These are phyloP conservation scores for Rhagophthalmus giganteus DNA, from an alignment of 2,888 invertebrate species.

Conservation along the genomic window DNA sequence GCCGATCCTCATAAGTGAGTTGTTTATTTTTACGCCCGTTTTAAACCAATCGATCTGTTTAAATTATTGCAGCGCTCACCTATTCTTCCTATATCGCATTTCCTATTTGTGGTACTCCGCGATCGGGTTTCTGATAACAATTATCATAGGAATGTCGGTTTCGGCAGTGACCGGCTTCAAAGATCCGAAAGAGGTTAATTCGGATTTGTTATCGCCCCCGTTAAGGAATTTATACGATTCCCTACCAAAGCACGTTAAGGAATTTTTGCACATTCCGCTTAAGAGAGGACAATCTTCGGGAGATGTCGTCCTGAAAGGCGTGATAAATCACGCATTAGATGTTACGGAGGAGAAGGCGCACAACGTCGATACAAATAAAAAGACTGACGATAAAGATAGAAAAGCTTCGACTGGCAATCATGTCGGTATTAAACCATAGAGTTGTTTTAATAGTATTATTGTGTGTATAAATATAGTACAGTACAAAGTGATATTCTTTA, in stretches of 20 bases:
- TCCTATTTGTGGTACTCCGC: slow-evolving; percentile 91
- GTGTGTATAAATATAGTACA: no score
- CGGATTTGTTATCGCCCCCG: slow-evolving; percentile 70
- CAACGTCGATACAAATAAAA: slow-evolving; percentile 11
- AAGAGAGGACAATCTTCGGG: slow-evolving; percentile 33
- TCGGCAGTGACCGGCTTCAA: slow-evolving; percentile 70
- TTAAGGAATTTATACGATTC: slow-evolving; percentile 61
- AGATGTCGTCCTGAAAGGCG: slow-evolving; percentile 37
- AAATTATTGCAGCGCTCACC: slow-evolving; percentile 40
- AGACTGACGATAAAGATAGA: slow-evolving; percentile 16
- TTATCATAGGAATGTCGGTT: slow-evolving; percentile 71
- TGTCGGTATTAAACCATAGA: background rate
- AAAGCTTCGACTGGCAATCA: slow-evolving; percentile 1
- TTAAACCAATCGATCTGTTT: background rate
- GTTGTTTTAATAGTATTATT: no score
- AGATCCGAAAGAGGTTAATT: slow-evolving; percentile 65
- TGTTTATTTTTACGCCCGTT: background rate
- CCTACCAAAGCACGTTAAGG: slow-evolving; percentile 58
- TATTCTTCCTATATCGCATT: slow-evolving; percentile 65
- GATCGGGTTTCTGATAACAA: slow-evolving; percentile 73
- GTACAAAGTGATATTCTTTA: no score
- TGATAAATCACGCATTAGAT: slow-evolving; percentile 43
- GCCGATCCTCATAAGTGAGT: background rate
- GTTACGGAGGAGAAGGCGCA: slow-evolving; percentile 39
- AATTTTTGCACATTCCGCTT: slow-evolving; percentile 44